Conservation (phyloP, 2,113 vertebrate genomes). For the Phodopus roborovskii region DNA sequence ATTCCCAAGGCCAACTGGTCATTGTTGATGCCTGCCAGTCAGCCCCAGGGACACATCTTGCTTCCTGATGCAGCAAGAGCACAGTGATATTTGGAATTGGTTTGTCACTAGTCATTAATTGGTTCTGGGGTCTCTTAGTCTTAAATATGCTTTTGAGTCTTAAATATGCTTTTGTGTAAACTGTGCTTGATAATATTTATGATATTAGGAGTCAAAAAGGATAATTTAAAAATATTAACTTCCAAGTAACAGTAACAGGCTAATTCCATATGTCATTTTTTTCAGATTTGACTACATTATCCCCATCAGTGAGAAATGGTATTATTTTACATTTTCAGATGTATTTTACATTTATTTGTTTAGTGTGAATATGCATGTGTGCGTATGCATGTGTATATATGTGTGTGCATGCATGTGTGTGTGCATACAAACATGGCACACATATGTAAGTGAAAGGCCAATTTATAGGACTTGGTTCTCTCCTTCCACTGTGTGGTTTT, state of each 20-base stretch:
- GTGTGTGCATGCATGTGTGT: not conserved
- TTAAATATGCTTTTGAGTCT: not conserved
- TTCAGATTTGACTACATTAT: not conserved
- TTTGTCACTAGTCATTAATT: not conserved
- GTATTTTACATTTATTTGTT: not conserved
- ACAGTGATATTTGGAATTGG: not conserved
- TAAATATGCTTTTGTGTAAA: not conserved
- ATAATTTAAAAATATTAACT: conserved; percentile 32
- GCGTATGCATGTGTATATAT: not conserved
- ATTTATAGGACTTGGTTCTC: not conserved
- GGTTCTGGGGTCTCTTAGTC: not conserved
- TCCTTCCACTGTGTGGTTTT: not conserved
- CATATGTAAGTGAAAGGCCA: not conserved
- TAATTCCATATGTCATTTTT: not conserved
- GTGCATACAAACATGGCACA: not conserved
- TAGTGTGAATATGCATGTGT: not conserved
- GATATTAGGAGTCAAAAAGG: not conserved
- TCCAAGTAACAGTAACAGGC: not conserved
- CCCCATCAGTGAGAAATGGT: not conserved
- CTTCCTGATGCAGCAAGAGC: not conserved
- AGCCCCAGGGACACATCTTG: not conserved
- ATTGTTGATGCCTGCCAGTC: not conserved
- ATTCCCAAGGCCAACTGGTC: not conserved
- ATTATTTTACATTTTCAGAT: not conserved
- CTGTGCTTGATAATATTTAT: not conserved